Conservation (phyloP, 1,140 invertebrate species). For the Trinorchestia longiramus region DNA sequence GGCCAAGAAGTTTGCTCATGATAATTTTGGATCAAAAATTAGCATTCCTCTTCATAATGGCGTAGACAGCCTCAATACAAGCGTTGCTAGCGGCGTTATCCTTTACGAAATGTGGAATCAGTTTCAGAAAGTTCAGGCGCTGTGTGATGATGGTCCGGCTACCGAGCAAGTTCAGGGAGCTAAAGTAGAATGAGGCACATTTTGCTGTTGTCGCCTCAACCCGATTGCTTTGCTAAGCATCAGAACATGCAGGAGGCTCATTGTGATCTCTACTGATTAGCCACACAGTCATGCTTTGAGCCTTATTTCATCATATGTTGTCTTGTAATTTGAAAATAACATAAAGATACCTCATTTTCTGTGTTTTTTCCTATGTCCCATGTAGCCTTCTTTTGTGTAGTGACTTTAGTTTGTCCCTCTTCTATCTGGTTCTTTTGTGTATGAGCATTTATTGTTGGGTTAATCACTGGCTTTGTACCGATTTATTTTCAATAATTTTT, state of each 20-base stretch:
- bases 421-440: no score
- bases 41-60: constrained; percentile 83
- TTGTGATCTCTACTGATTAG: not conserved
- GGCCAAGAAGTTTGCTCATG: constrained; percentile 74
- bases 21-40: constrained; percentile 73
- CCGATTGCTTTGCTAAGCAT: not conserved
- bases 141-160: not conserved
- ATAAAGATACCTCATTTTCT: not conserved
- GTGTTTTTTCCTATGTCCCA: not conserved
- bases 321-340: not conserved
- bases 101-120: constrained; percentile 88
- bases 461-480: not conserved
- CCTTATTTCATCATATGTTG: not conserved
- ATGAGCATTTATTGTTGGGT: no score
- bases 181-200: not conserved
- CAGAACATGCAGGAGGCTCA: not conserved
- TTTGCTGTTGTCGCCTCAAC: not conserved
- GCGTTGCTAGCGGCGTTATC: constrained; percentile 84
- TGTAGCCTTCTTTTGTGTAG: not conserved
- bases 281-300: not conserved
- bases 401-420: not conserved
- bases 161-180: not conserved
- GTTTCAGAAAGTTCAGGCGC: constrained; percentile 67
- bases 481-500: not conserved
- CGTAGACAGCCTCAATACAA: constrained; percentile 88